Evolutionary conservation across 2,888 invertebrate species (phyloP).

Genomic region (Cosmorhoe ocellata): DNA sequence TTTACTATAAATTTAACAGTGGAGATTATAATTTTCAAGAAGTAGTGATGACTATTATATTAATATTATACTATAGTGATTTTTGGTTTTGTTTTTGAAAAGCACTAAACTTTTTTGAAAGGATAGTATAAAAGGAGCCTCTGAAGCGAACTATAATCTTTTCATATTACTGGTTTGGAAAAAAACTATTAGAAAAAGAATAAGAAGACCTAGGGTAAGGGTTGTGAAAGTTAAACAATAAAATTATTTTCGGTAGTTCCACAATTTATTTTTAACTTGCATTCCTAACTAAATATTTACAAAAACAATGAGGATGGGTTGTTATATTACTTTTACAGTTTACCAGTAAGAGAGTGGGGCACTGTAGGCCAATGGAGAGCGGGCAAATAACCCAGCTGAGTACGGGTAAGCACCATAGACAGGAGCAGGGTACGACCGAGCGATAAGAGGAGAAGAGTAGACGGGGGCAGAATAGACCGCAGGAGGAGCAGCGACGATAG

Average conservation of each 20-base stretch:
- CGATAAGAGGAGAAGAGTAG: constrained; percentile 21
- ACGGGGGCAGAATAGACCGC: constrained; percentile 36
- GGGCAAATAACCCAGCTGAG: constrained; percentile 28
- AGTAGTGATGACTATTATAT: no score
- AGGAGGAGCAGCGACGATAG: constrained; percentile 40
- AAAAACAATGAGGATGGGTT: constrained; percentile 29
- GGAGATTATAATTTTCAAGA: no score
- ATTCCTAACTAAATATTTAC: constrained; percentile 42
- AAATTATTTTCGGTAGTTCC: constrained; percentile 48
- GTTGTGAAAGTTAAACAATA: no score
- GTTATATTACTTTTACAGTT: constrained; percentile 17
- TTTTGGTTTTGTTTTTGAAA: no score
- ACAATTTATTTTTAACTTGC: constrained; percentile 41
- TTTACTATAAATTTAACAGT: no score
- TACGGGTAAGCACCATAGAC: constrained; percentile 30
- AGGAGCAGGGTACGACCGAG: constrained; percentile 16
- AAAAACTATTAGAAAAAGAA: no score
- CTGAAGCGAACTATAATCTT: no score
- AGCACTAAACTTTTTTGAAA: no score
- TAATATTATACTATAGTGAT: no score
- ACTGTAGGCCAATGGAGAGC: constrained; percentile 23
- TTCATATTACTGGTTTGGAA: no score
- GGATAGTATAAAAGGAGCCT: no score
- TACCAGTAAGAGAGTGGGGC: constrained; percentile 39
- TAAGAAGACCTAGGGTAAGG: no score